These are phyloP conservation scores for Dysmachus trigonus DNA, from an alignment of 2,888 invertebrate genomes.

Conservation along the genomic window DNA sequence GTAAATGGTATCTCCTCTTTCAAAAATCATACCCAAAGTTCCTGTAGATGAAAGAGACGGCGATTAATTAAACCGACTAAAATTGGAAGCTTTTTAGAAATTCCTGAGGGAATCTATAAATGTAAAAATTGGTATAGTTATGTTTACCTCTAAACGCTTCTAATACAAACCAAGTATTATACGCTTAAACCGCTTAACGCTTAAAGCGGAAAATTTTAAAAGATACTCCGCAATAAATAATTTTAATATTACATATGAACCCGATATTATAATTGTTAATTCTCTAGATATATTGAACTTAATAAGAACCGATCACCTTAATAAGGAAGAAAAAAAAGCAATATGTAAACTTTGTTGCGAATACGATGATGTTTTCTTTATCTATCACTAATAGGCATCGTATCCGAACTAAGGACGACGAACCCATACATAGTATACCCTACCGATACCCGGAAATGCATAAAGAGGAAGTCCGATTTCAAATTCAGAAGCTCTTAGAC, in stretches of 20 bases:
- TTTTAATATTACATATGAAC: too few relatives aligned
- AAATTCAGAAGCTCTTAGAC: constrained; percentile 48
- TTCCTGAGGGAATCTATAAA: neutral
- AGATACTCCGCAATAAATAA: neutral
- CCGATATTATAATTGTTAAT: neutral
- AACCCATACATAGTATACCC: constrained; percentile 45
- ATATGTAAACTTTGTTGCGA: neutral
- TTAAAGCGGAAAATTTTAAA: neutral
- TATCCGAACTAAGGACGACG: neutral
- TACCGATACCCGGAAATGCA: constrained; percentile 51
- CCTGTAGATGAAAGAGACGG: too few relatives aligned
- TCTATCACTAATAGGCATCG: neutral
- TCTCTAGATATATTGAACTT: neutral
- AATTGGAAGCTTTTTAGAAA: neutral
- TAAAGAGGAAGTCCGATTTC: constrained; percentile 44
- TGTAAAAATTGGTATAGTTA: neutral
- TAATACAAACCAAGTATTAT: constrained; percentile 9
- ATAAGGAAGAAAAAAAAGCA: neutral
- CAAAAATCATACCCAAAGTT: neutral
- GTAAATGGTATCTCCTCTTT: too few relatives aligned
- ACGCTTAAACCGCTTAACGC: constrained; percentile 7
- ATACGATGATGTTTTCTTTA: constrained; percentile 11
- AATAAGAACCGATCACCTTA: neutral
- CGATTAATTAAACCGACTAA: neutral
- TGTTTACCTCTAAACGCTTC: neutral